Conservation (phyloP, 2,797 vertebrate species). For the Avahi laniger region DNA sequence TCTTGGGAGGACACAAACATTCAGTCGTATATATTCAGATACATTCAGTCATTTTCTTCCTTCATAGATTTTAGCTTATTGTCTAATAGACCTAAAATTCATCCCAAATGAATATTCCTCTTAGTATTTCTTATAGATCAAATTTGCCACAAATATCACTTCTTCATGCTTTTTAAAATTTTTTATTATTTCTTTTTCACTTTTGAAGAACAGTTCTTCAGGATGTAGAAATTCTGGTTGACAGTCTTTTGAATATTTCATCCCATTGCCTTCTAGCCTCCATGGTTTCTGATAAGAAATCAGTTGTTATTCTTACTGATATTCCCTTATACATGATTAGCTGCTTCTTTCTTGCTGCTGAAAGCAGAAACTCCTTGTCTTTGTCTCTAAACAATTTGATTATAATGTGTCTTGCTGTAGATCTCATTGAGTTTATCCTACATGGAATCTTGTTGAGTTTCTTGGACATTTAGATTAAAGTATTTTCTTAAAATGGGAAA, state of each 20-base stretch:
- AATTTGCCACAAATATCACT: neutral
- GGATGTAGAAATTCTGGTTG: no score
- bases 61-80: neutral
- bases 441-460: neutral
- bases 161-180: neutral
- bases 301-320: accelerated
- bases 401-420: no score
- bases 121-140: neutral
- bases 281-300: neutral
- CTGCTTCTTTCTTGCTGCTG: neutral
- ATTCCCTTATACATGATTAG: accelerated
- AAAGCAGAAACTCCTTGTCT: neutral
- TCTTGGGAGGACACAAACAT: neutral
- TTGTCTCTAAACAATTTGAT: no score
- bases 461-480: neutral
- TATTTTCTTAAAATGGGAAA: no score
- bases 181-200: neutral
- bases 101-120: no score
- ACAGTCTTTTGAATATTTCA: no score
- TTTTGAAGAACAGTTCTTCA: neutral
- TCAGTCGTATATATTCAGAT: no score
- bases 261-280: neutral
- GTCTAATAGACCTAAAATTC: neutral
- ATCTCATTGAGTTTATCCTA: no score
- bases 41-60: neutral